Percentiles rank a stretch among this genome's conserved stretches.
phyloP scores from a whole-genome alignment of 2,797 vertebrate species.

The Prionace glauca region DNA sequence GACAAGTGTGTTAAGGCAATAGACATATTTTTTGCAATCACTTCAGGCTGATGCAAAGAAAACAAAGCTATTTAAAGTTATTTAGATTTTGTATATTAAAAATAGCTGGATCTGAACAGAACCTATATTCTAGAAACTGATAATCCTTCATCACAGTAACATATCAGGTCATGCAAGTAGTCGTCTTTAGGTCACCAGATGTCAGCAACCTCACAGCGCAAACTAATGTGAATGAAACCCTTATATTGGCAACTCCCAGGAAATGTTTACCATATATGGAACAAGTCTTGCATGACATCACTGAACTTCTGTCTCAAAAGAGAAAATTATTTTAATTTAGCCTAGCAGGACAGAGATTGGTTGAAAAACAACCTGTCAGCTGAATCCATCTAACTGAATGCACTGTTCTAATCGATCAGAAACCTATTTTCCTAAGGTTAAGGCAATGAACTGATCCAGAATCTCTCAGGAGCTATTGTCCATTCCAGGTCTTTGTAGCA shows the following conservation, averaged over 20 bases:
- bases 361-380: not conserved
- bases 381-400: not conserved
- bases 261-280: slow-evolving; percentile 31
- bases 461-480: slow-evolving; percentile 28
- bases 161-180: not conserved
- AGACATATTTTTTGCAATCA: not conserved
- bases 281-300: slow-evolving; percentile 17
- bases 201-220: slow-evolving; percentile 32
- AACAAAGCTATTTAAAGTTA: not conserved
- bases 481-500: slow-evolving; percentile 36
- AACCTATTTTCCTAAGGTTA: not conserved
- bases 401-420: not conserved
- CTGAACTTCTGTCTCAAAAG: slow-evolving; percentile 25
- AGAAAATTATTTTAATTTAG: slow-evolving; percentile 15
- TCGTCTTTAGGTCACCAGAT: slow-evolving; percentile 33
- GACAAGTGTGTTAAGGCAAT: not conserved
- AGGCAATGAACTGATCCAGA: slow-evolving; percentile 22
- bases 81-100: not conserved
- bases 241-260: slow-evolving; percentile 24
- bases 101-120: not conserved
- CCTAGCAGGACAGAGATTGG: not conserved
- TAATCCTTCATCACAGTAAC: not conserved
- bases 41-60: not conserved
- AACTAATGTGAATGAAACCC: slow-evolving; percentile 37
- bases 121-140: not conserved